Base-by-base conservation (phyloP, 2,113 vertebrate species). In the Chamaetylas fuelleborni region DNA sequence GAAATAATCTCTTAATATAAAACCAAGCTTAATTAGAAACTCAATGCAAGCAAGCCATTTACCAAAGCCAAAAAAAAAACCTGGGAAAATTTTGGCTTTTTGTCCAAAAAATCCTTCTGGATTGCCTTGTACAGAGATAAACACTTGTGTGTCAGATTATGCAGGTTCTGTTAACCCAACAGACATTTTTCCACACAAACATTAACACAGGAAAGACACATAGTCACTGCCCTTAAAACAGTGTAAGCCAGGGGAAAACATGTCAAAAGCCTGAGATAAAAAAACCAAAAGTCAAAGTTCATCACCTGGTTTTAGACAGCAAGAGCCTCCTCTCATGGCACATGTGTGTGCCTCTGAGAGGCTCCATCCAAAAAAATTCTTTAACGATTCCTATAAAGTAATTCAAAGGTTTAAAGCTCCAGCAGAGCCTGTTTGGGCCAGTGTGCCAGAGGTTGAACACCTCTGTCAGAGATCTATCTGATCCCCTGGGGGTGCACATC, bases 1-100 rank as follows among this genome's bases (percentile, higher is more conserved):
- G 78, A 92, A 95, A 93, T 73, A 89, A 96, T 94, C 77, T 81
- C 38, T 40, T 25, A 64, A 40, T 73, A 61, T n/a, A 85, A 90
- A 93, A 74, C 2, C 26, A 56, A 53, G 34, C 31, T 87, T 92
- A 74, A 93, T 81, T 86, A 82, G 62, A 74, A 96, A 90, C 25
- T 50, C 53, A 86, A 56, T 34, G 43, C 38, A 58, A 87, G 50
- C 13, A 82, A 91, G 31, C 1, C 23, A 81, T 29, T 88, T 60
- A 78, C 17, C 26, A 77, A 81, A 48, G 22, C 7, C 14, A 38
- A 50, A 83, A 47, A 48, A 78, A 84, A 26, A 50, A 26, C 0
- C 25, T 2, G 1, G 23, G 25, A 13, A 50, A 16, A 7, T 18
- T 50, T n/a, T 8, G 2, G 14, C 0, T 18, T 58, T 69, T 65